Base-by-base conservation (phyloP, 2,113 vertebrate species). In the Nothocercus julius region DNA sequence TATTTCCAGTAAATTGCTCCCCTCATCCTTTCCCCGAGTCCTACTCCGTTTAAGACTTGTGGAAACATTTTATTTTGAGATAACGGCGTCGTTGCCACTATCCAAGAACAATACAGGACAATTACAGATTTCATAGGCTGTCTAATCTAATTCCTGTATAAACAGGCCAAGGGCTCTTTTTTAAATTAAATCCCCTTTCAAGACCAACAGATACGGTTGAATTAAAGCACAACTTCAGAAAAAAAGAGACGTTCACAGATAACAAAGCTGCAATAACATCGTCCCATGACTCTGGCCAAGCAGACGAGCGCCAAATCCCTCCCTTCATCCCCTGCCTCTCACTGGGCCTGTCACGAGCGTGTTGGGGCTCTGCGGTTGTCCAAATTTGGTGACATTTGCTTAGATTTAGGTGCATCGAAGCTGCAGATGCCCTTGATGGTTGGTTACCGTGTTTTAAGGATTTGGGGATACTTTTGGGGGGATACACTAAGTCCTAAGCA, bases 41-140 rank as follows among this genome's bases (percentile, higher is more conserved):
- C 36, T 32, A 34, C 0, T 0, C 4, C 91, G 54, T 70, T 86
- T 67, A 36, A 91, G 87, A 40, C 93, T 68, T 75, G 68, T 88
- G 66, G 90, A 95, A 94, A 90, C 56, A 51, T 68, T 81, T 89
- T 80, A 56, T 73, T 83, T 72, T 7, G 38, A 91, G 93, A 81
- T 88, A 81, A 70, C 34, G 78, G 82, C 2, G 49, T 63, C 79
- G 74, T 4, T 87, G 84, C 47, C n/a, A 5, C 70, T 59, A 16
- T 91, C 95, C 94, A 97, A 96, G 74, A 96, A 93, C 81, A 95
- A 95, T 1, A 95, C 70, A 58, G 49, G 58, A 40, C 5, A 13
- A 86, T 72, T 90, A 81, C 10, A 40, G 68, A 80, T 91, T 85
- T 90, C 82, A 49, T 5, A 90, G 79, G 76, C 49, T 56, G 92